Conservation (phyloP, 1,140 invertebrate genomes). For the Eriosoma lanigerum region DNA sequence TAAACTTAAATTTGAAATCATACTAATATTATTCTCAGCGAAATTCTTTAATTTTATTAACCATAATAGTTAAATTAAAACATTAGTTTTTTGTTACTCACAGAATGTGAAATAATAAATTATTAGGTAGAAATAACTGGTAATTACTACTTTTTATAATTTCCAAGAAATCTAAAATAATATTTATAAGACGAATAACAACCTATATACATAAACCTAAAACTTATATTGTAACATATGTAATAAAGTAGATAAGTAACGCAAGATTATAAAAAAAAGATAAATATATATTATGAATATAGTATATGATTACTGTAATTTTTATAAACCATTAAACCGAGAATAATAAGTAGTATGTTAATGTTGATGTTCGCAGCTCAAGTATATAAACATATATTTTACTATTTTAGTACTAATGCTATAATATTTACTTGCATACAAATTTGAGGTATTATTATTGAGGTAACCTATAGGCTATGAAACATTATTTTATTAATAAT, state of each 20-base stretch:
- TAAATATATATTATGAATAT: not conserved
- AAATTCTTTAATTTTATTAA: not conserved
- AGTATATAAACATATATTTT: conserved; percentile 4
- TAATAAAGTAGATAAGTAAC: conserved; percentile 6
- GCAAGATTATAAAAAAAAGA: conserved; percentile 18
- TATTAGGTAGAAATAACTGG: not conserved
- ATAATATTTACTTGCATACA: not conserved
- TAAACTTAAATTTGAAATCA: not conserved
- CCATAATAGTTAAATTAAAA: not conserved
- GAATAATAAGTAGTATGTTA: conserved; percentile 20
- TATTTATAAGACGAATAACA: not conserved
- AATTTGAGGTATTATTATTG: too few relatives aligned
- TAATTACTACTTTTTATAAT: conserved; percentile 20
- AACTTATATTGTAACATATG: conserved; percentile 2
- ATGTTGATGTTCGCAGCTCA: not conserved
- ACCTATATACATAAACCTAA: too few relatives aligned
- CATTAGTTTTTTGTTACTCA: not conserved
- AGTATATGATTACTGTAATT: conserved; percentile 4
- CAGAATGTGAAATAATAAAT: not conserved
- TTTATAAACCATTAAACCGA: conserved; percentile 3
- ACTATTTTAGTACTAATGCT: not conserved
- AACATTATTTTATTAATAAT: not conserved
- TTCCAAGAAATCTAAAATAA: conserved; percentile 12
- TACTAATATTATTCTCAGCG: not conserved
- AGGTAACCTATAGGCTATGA: too few relatives aligned